Base-by-base conservation (phyloP, 2,797 vertebrate species). In the Argyrosomus regius region DNA sequence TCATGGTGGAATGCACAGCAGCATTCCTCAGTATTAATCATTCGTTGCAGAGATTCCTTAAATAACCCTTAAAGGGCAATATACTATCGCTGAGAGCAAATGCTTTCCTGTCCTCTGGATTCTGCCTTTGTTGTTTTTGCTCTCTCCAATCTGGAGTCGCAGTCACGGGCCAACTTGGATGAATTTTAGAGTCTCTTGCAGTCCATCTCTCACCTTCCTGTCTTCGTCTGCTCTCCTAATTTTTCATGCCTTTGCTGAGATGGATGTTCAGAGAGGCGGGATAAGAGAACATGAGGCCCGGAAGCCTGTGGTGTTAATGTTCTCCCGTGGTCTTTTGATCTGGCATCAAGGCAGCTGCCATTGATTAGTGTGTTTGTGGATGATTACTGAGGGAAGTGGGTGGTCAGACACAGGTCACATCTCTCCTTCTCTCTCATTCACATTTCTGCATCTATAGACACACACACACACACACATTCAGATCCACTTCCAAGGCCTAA, bases 361-460 rank as follows among this genome's bases (percentile, higher is more conserved):
- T 91, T 93, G 93, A 91, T 95, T 92, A 93, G 88, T 84, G 82
- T 86, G 82, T 91, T 93, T 92, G 87, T 79, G 68, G 90, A 92
- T 90, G 84, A 91, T 90, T 93, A 85, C 87, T 89, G 73, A 77
- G 67, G 88, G 92, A 94, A 91, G 90, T 93, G 90, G 89, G 89
- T 93, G 90, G 90, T 93, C 91, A 93, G 91, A 85, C 74, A 56
- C 81, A 79, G 91, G 88, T 94, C 93, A 93, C 74, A 77, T 86
- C 49, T 49, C 82, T 71, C 67, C 49, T 48, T 77, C 68, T 50
- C 52, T 54, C 66, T 57, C 76, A 50, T 69, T 77, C 72, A 58
- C 28, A n/a, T 65, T 60, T 72, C 64, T 64, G 41, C 49, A 41
- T 54, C 17, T 61, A 18, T 48, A 41, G 7, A 17, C n/a, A 65